A percentile compares a stretch with the other conserved stretches of the same genome.
These are phyloP conservation scores for Cochlearius cochlearius DNA, from an alignment of 2,113 vertebrate genomes.

Conservation along the genomic window DNA sequence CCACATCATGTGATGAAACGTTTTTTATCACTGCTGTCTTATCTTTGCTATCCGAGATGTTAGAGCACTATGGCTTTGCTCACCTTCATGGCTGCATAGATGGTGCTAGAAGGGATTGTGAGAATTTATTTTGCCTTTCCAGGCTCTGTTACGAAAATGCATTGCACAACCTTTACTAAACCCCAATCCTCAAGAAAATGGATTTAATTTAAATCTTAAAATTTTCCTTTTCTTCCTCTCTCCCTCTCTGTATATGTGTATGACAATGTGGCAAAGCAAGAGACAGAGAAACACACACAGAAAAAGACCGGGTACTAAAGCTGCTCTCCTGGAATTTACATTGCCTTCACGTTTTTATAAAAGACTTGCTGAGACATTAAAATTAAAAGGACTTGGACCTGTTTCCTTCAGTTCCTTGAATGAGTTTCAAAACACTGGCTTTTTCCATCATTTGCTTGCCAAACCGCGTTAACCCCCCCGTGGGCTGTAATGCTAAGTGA, in stretches of 20 bases:
- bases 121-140: not conserved
- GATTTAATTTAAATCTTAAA: not conserved
- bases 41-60: not conserved
- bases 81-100: not conserved
- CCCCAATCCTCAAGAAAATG: not conserved
- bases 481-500: not conserved
- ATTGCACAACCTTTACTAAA: not conserved
- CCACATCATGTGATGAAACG: not conserved
- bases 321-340: not conserved
- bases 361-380: not conserved
- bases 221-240: not conserved
- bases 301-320: not conserved
- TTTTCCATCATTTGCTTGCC: not conserved
- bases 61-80: not conserved
- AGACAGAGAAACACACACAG: not conserved
- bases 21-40: conserved; percentile 1
- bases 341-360: not conserved
- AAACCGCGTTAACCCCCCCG: rapidly evolving
- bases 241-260: not conserved
- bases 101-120: not conserved
- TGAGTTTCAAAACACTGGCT: not conserved
- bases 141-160: not conserved
- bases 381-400: not conserved
- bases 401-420: not conserved
- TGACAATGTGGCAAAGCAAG: not conserved